A percentile compares a stretch with the other conserved stretches of the same genome.
Conservation (phyloP, 2,797 vertebrate genomes). For the Sebastes matsubarae region DNA sequence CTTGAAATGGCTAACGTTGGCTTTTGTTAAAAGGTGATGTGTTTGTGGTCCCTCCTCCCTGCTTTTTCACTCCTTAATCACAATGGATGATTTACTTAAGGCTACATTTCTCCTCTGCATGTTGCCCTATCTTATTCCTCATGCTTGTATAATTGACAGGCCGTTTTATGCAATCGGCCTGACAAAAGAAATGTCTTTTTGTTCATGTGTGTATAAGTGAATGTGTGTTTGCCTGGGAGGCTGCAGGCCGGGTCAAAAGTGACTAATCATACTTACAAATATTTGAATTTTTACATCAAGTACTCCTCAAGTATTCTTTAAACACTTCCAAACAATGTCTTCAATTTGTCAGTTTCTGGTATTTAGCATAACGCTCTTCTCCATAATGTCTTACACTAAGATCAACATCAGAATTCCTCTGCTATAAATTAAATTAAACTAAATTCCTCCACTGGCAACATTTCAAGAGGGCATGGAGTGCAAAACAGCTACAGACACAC, state of each 20-base stretch:
- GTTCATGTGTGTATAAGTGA: background rate
- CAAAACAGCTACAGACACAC: background rate
- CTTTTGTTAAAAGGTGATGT: constrained; percentile 64
- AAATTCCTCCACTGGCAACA: constrained; percentile 13
- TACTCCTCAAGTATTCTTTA: constrained; percentile 38
- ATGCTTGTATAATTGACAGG: constrained; percentile 6
- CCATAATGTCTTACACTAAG: constrained; percentile 30
- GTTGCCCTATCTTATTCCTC: background rate
- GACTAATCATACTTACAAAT: constrained; percentile 47
- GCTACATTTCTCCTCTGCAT: constrained; percentile 14
- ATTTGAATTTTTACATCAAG: constrained; percentile 44
- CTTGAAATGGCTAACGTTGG: constrained; percentile 45
- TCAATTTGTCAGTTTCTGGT: constrained; percentile 27
- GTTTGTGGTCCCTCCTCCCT: constrained; percentile 50
- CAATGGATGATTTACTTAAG: constrained; percentile 31
- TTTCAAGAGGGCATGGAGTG: background rate
- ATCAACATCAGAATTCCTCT: constrained; percentile 38
- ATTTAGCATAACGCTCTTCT: constrained; percentile 29
- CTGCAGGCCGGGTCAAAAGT: constrained; percentile 11
- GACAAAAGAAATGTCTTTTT: background rate
- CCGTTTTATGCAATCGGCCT: background rate
- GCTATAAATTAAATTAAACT: constrained; percentile 14
- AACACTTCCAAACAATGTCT: constrained; percentile 52
- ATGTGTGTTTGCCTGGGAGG: background rate
- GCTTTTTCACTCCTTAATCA: constrained; percentile 16